Evolutionary conservation across 2,888 invertebrate species (phyloP).

Genomic region (Eilema sororculum): DNA sequence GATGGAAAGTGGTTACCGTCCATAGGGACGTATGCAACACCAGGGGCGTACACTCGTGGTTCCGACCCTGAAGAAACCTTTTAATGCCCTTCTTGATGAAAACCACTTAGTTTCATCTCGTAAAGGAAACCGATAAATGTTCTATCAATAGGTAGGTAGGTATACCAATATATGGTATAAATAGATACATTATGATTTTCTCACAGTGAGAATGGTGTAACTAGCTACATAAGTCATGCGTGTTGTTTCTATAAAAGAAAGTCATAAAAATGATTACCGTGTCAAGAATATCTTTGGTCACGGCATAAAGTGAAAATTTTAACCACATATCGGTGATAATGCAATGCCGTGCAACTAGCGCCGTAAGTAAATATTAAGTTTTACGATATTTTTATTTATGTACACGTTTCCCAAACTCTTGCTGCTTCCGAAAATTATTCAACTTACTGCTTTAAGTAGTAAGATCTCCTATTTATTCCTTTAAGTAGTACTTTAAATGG

Average conservation of each 20-base stretch:
- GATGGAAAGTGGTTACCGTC: too few species aligned
- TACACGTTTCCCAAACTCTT: neutral
- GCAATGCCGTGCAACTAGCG: conserved; percentile 1
- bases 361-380: neutral
- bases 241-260: conserved; percentile 44
- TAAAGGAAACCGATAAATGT: neutral
- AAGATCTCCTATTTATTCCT: too few species aligned
- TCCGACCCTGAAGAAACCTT: too few species aligned
- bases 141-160: neutral
- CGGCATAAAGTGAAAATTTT: conserved; percentile 40
- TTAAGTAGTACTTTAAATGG: too few species aligned
- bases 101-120: too few species aligned
- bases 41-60: too few species aligned
- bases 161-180: too few species aligned
- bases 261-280: conserved; percentile 38
- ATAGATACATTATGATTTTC: conserved; percentile 12
- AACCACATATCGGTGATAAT: conserved; percentile 5
- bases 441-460: too few species aligned
- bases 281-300: conserved; percentile 37
- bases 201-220: conserved; percentile 18
- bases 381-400: neutral
- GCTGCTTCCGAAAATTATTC: neutral
- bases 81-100: too few species aligned
- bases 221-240: conserved; percentile 21
- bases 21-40: too few species aligned